These are phyloP conservation scores for Platycheirus rosarum DNA, from an alignment of 2,888 invertebrate genomes.

Conservation along the genomic window DNA sequence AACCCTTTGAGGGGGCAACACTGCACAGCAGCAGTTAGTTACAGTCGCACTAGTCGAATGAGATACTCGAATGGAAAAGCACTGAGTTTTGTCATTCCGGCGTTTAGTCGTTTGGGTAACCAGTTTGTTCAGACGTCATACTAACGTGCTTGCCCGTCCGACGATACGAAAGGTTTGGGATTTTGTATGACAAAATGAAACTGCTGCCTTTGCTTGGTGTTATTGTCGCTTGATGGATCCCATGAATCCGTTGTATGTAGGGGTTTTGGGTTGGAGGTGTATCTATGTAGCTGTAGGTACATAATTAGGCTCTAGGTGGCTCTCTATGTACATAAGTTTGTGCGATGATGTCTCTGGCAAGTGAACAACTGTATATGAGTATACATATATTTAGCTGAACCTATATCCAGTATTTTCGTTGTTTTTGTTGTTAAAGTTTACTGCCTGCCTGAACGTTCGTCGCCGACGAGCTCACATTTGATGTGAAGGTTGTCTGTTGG, in stretches of 20 bases:
- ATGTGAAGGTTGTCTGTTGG: conserved; percentile 70
- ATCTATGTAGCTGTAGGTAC: conserved; percentile 53
- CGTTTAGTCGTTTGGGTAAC: conserved; percentile 46
- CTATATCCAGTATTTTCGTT: conserved; percentile 47
- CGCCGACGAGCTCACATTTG: conserved; percentile 64
- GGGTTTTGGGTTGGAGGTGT: conserved; percentile 70
- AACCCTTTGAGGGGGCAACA: too few relatives aligned
- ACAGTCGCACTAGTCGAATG: conserved; percentile 53
- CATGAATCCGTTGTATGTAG: conserved; percentile 69
- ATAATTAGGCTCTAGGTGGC: conserved; percentile 73
- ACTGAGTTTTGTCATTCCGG: conserved; percentile 51
- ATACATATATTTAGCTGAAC: conserved; percentile 13
- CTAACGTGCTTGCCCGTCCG: conserved; percentile 13
- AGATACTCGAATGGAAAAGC: conserved; percentile 67
- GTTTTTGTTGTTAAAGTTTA: conserved; percentile 55
- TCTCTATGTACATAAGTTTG: conserved; percentile 67
- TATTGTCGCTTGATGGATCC: conserved; percentile 72
- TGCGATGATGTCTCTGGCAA: conserved; percentile 67
- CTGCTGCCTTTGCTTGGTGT: conserved; percentile 67
- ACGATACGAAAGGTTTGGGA: conserved; percentile 55
- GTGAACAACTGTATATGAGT: conserved; percentile 53
- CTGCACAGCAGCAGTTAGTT: conserved; percentile 65
- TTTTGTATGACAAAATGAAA: conserved; percentile 69
- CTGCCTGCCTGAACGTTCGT: conserved; percentile 67
- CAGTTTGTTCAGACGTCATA: conserved; percentile 27